Conservation (phyloP, 53 echinoderm and acorn worm genomes). For the Temnopleurus reevesii region DNA sequence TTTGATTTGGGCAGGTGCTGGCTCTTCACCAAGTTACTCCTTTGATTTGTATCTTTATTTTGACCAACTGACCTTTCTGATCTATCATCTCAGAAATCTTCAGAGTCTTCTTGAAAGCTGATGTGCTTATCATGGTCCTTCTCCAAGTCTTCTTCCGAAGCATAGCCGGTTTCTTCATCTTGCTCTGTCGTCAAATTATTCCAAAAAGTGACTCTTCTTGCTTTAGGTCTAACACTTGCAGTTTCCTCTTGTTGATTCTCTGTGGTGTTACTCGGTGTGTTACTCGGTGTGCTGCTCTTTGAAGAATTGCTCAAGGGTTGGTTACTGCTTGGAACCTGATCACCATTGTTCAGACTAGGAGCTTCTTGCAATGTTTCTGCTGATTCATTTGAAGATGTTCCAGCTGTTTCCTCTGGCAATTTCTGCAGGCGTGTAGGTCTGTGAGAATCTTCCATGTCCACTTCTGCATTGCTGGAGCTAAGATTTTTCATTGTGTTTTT, state of each 20-base stretch:
- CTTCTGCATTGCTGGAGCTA: no score
- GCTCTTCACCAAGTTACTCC: conserved; percentile 9
- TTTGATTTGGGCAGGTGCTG: neutral
- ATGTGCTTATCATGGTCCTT: conserved; percentile 34
- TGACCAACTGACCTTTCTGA: neutral
- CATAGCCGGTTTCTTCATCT: neutral
- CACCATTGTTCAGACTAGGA: neutral
- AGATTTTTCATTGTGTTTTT: no score
- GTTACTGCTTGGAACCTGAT: neutral
- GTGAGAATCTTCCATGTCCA: no score
- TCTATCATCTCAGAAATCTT: neutral
- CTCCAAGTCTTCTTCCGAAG: conserved; percentile 11
- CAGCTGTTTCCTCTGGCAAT: no score
- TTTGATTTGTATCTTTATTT: neutral
- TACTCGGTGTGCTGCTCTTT: neutral
- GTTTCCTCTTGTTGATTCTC: neutral
- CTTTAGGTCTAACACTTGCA: neutral
- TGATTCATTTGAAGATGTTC: neutral
- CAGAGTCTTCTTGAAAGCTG: conserved; percentile 29
- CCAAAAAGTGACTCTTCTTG: neutral
- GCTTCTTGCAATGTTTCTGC: neutral
- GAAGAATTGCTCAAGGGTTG: neutral
- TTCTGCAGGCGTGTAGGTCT: no score
- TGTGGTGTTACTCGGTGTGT: neutral
- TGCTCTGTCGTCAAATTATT: conserved; percentile 14